Evolutionary conservation across 2,797 vertebrate species (phyloP).

Genomic region (Galaxias olidus): DNA sequence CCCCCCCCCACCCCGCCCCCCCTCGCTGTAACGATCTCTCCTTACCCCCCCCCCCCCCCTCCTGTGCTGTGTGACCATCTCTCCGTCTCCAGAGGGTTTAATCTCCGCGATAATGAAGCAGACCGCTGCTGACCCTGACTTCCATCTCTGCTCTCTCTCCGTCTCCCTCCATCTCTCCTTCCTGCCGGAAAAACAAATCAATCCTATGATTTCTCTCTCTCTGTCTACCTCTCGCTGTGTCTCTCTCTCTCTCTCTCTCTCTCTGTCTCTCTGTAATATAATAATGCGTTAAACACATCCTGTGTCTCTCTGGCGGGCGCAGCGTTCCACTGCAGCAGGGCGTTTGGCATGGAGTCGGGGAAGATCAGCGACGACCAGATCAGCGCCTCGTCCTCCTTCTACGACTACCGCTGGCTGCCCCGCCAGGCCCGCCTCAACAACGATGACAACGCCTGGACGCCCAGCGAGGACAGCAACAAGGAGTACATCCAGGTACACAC

Average conservation of each 20-base stretch:
- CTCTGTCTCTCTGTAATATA: no score
- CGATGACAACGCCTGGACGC: slow-evolving; percentile 87
- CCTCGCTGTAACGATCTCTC: slow-evolving; percentile 14
- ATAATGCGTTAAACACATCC: background rate
- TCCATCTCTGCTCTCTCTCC: slow-evolving; percentile 11
- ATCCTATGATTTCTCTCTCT: slow-evolving; percentile 26
- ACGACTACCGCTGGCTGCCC: slow-evolving; percentile 81
- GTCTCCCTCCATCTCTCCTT: background rate
- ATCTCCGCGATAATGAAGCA: slow-evolving; percentile 12
- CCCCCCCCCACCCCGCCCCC: slow-evolving; percentile 23
- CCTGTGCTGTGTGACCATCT: slow-evolving; percentile 44
- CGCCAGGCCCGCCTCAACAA: slow-evolving; percentile 86
- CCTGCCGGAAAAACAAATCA: background rate
- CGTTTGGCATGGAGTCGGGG: slow-evolving; percentile 86
- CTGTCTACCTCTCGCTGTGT: slow-evolving; percentile 33
- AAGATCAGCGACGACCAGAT: slow-evolving; percentile 87
- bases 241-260: slow-evolving; percentile 1
- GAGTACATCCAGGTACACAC: slow-evolving; percentile 84
- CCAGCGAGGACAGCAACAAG: slow-evolving; percentile 83
- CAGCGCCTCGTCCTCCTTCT: slow-evolving; percentile 76
- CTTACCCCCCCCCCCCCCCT: slow-evolving; percentile 45
- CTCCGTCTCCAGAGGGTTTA: slow-evolving; percentile 23
- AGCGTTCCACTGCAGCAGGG: slow-evolving; percentile 85
- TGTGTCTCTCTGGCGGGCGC: background rate
- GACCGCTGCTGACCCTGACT: no score